Evolutionary conservation across 2,113 vertebrate species (phyloP).

Genomic region (Corapipo altera): DNA sequence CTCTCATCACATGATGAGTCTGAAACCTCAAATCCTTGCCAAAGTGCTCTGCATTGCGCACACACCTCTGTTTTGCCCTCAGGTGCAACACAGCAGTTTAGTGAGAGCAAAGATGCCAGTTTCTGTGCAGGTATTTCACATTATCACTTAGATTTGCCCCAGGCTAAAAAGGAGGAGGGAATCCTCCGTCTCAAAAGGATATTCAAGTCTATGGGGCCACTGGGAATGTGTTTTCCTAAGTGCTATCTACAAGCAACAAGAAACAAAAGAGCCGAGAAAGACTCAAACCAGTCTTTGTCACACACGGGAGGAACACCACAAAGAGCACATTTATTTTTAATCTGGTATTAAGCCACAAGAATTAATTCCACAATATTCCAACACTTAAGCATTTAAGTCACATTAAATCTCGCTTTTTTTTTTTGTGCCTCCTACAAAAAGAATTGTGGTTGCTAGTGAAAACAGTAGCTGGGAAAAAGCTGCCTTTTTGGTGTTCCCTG

Average conservation of each 20-base stretch:
- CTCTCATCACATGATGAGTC: slow-evolving; percentile 26
- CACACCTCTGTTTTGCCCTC: slow-evolving; percentile 48
- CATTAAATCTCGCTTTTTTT: not conserved
- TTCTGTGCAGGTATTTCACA: slow-evolving; percentile 41
- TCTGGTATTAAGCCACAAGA: slow-evolving; percentile 48
- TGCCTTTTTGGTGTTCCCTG: not conserved
- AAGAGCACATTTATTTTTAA: slow-evolving; percentile 52
- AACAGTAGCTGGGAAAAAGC: not conserved
- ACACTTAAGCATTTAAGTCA: slow-evolving; percentile 15
- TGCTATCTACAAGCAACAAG: not conserved
- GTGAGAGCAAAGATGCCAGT: slow-evolving; percentile 25
- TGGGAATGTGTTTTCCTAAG: slow-evolving; percentile 23
- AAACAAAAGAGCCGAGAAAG: slow-evolving; percentile 29
- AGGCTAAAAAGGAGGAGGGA: slow-evolving; percentile 51
- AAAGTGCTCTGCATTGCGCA: not conserved
- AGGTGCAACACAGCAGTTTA: not conserved
- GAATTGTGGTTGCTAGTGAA: not conserved
- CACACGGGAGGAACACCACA: not conserved
- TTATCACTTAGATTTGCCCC: slow-evolving; percentile 51
- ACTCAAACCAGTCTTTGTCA: not conserved
- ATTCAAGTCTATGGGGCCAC: slow-evolving; percentile 13
- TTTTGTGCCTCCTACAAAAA: not conserved
- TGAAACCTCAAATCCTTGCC: slow-evolving; percentile 33
- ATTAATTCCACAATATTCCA: slow-evolving; percentile 43
- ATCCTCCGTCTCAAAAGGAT: slow-evolving; percentile 42